Base-by-base conservation (phyloP, 2,113 vertebrate genomes). In the Syrmaticus mikado region DNA sequence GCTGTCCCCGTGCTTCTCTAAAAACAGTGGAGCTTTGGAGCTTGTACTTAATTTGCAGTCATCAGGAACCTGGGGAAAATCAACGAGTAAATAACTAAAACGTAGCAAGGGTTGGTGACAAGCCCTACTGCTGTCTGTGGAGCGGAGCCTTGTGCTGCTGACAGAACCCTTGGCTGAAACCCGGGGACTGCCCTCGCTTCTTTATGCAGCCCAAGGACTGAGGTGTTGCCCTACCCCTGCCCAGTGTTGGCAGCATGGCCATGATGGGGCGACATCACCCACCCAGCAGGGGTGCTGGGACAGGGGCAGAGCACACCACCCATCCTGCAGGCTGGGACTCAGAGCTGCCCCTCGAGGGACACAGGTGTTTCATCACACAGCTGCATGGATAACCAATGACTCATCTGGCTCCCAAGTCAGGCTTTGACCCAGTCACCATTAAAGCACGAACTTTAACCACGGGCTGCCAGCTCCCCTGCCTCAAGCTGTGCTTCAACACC, bases 101-200 rank as follows among this genome's bases (percentile, higher is more conserved):
- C 34, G 20, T 1, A 45, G 71, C 40, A 17, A 8, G 25, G 50
- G 46, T 61, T 55, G 50, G 2, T 71, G 4, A 48, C 61, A 11
- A 61, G 41, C 43, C 32, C 25, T 2, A 13, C 11, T n/a, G 57
- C 0, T 19, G 27, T 53, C 53, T 16, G 27, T 5, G 58, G 53
- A 16, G 8, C 0, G 0, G 64, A 18, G 40, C 70, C 2, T 1
- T 15, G 48, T 0, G 0, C 24, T 61, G 71, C 52, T 38, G 1
- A 0, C 12, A 3, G 45, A 82, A 28, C 27, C 25, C 52, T 28
- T 53, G 52, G 13, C 52, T 53, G 52, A 27, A 28, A 15, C 52
- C 8, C 8, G 8, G 52, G 15, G 25, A 28, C 52, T 53, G 27
- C 52, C 52, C 52, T 53, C 8, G 8, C 52, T 28, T 53, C 27